These are phyloP conservation scores for Agrotis segetum DNA, from an alignment of 2,888 invertebrate genomes.

Conservation along the genomic window DNA sequence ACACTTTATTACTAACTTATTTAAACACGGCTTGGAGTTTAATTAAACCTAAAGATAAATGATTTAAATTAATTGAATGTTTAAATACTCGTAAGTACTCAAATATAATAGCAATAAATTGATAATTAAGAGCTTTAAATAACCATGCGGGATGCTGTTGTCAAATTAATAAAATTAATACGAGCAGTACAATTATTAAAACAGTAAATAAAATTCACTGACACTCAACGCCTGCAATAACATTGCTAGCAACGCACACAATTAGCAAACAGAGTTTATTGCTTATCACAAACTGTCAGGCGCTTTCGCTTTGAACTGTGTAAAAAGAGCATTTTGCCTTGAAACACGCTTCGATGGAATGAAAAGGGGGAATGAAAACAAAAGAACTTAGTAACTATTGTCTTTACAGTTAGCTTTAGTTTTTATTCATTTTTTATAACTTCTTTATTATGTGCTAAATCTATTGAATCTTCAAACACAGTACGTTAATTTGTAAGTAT, in stretches of 20 bases:
- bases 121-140: constrained; percentile 2
- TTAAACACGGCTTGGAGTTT: neutral
- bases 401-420: constrained; percentile 39
- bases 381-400: constrained; percentile 54
- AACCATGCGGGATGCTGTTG: neutral
- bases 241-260: constrained; percentile 65
- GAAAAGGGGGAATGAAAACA: constrained; percentile 54
- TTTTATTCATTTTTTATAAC: neutral
- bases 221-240: constrained; percentile 49
- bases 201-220: constrained; percentile 3
- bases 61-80: neutral
- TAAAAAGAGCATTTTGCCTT: constrained; percentile 60
- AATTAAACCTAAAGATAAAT: neutral
- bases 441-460: neutral
- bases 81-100: neutral
- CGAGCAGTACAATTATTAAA: neutral
- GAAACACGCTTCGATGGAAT: constrained; percentile 49
- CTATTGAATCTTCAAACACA: neutral
- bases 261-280: constrained; percentile 64
- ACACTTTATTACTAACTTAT: constrained; percentile 2
- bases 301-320: constrained; percentile 61
- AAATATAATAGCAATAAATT: neutral
- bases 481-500: too few species aligned
- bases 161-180: constrained; percentile 11
- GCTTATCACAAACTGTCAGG: constrained; percentile 77